These are phyloP conservation scores for Choristoneura fumiferana DNA, from an alignment of 1,140 invertebrate genomes.

Conservation along the genomic window DNA sequence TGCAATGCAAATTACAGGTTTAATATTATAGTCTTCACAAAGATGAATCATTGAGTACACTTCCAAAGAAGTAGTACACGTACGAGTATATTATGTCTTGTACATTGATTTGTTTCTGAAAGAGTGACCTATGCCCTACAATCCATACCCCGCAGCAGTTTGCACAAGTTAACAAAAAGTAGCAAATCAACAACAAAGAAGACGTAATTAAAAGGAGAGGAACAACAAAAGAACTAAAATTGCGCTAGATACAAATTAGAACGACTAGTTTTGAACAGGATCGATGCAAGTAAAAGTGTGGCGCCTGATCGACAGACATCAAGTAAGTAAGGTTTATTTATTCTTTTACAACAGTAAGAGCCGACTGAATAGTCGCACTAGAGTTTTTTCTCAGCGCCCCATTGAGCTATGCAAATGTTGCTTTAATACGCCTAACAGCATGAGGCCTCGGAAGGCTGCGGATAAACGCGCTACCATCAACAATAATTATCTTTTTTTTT, in stretches of 20 bases:
- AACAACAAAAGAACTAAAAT: slow-evolving; percentile 21
- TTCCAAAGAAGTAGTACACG: too few relatives aligned
- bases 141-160: neutral
- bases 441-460: slow-evolving; percentile 40
- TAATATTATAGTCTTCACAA: too few relatives aligned
- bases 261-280: slow-evolving; percentile 42
- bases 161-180: neutral
- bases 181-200: slow-evolving; percentile 24
- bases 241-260: slow-evolving; percentile 51
- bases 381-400: slow-evolving; percentile 40
- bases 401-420: slow-evolving; percentile 57
- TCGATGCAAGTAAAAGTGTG: slow-evolving; percentile 63
- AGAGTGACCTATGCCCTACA: neutral
- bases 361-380: slow-evolving; percentile 37
- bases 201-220: slow-evolving; percentile 29
- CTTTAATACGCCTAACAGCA: slow-evolving; percentile 43
- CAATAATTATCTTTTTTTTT: slow-evolving; percentile 33
- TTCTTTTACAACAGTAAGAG: slow-evolving; percentile 46
- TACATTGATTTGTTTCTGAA: neutral
- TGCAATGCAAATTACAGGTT: too few relatives aligned
- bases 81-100: neutral
- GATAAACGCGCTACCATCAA: slow-evolving; percentile 48
- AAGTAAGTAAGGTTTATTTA: slow-evolving; percentile 46
- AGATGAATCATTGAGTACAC: too few relatives aligned
- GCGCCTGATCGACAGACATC: slow-evolving; percentile 51